phyloP scores from a whole-genome alignment of 2,888 invertebrate genomes.

The Prosopocoilus inquinatus region DNA sequence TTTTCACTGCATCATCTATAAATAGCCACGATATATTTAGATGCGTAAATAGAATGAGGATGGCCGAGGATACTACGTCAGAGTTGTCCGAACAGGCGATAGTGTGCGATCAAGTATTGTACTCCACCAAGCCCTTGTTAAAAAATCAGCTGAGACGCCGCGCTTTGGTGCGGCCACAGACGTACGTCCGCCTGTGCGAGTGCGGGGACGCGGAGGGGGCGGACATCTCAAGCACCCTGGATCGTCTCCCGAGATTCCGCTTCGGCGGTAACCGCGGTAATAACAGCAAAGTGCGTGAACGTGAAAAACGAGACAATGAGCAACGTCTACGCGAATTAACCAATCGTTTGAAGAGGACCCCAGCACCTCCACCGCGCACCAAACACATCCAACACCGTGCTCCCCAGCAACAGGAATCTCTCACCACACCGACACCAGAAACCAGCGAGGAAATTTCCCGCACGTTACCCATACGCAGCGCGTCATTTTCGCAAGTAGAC shows the following conservation, averaged over 20 bases:
- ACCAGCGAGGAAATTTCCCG: constrained; percentile 20
- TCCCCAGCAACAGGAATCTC: constrained; percentile 27
- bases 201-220: constrained; percentile 39
- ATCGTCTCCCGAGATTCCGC: constrained; percentile 77
- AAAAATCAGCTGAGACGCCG: constrained; percentile 42
- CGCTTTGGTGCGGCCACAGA: constrained; percentile 46
- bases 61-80: constrained; percentile 47
- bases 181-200: constrained; percentile 44
- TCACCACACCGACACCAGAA: constrained; percentile 31
- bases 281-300: constrained; percentile 34
- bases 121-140: constrained; percentile 28
- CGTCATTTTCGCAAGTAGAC: constrained; percentile 86
- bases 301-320: constrained; percentile 57
- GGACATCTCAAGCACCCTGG: constrained; percentile 63
- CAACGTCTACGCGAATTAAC: constrained; percentile 74
- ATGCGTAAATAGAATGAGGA: constrained; percentile 50
- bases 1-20: constrained; percentile 46
- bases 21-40: constrained; percentile 53
- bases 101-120: constrained; percentile 47
- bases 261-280: constrained; percentile 59
- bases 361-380: constrained; percentile 45
- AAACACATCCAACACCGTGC: constrained; percentile 34
- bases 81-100: constrained; percentile 43
- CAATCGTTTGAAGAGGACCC: constrained; percentile 67
- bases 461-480: constrained; percentile 72